Percentiles rank a stretch among this genome's conserved stretches.
Conservation (phyloP, 2,888 invertebrate species). For the Apeira syringaria region DNA sequence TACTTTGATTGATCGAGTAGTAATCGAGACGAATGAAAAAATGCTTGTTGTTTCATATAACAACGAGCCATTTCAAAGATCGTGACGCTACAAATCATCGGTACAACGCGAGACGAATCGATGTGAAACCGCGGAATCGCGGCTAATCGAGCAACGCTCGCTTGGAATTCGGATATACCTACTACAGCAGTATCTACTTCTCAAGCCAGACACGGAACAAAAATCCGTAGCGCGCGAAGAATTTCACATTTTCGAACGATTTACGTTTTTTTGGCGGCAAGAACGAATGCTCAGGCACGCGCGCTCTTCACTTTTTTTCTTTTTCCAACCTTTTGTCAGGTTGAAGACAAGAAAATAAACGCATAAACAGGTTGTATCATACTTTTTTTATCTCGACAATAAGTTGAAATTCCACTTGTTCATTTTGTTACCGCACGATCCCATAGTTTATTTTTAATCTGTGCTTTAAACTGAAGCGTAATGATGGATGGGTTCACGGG, state of each 20-base stretch:
- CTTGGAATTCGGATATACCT: conserved; percentile 42
- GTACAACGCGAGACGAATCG: conserved; percentile 63
- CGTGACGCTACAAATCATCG: conserved; percentile 65
- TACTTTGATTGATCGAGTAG: conserved; percentile 24
- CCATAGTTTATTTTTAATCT: conserved; percentile 30
- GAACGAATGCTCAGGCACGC: conserved; percentile 72
- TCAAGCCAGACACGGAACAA: conserved; percentile 34
- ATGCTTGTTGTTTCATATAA: conserved; percentile 43
- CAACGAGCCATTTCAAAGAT: conserved; percentile 50
- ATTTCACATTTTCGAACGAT: conserved; percentile 59
- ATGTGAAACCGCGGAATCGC: conserved; percentile 60
- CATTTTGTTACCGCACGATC: conserved; percentile 30
- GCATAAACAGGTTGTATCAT: conserved; percentile 65
- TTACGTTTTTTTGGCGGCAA: conserved; percentile 73
- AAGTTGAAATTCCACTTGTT: conserved; percentile 42
- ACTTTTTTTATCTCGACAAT: conserved; percentile 46
- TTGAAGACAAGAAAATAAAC: conserved; percentile 45
- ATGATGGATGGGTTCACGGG: conserved; percentile 32
- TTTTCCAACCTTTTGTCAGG: conserved; percentile 46
- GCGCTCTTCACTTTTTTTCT: conserved; percentile 45
- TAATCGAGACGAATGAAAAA: conserved; percentile 30
- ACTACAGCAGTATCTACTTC: conserved; percentile 33
- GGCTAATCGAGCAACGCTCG: conserved; percentile 47
- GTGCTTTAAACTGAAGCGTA: conserved; percentile 14
- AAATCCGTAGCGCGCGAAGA: conserved; percentile 64